A percentile compares a stretch with the other conserved stretches of the same genome.
Evolutionary conservation across 2,113 vertebrate species (phyloP).

Genomic region (Anas platyrhynchos): DNA sequence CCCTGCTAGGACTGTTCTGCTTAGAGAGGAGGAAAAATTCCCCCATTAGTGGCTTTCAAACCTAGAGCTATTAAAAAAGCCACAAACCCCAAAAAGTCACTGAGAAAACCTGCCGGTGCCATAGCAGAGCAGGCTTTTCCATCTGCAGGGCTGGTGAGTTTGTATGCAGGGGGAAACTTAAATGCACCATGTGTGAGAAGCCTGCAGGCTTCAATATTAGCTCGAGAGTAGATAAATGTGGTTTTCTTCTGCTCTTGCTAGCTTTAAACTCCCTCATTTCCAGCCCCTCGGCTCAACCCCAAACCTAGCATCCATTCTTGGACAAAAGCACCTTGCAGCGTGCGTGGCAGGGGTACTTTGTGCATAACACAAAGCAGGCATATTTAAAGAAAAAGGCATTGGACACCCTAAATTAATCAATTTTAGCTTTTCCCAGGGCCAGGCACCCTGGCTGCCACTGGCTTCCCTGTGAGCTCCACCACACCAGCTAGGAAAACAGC

Average conservation of each 20-base stretch:
- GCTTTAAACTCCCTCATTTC: background rate
- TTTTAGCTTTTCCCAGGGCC: background rate
- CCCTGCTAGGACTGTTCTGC: background rate
- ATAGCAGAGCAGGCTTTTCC: background rate
- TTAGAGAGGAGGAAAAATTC: background rate
- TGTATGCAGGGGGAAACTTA: background rate
- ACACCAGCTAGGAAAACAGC: too few relatives aligned
- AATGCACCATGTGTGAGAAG: background rate
- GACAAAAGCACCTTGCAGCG: accelerated
- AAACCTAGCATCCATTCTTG: background rate
- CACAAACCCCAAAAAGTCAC: background rate
- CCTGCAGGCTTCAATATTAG: background rate
- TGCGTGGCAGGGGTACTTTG: background rate
- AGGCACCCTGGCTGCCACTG: background rate
- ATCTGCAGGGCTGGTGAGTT: background rate
- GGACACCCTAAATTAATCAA: background rate
- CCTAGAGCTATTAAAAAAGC: background rate
- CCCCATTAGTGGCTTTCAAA: background rate
- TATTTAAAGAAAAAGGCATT: background rate
- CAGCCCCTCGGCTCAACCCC: background rate
- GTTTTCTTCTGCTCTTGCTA: background rate
- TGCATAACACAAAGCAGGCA: background rate
- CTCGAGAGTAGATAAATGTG: background rate
- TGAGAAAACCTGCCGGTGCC: background rate
- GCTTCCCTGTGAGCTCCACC: too few relatives aligned